Percentiles rank a stretch among this genome's conserved stretches.
Evolutionary conservation across 2,888 invertebrate genomes (phyloP).

Genomic region (Hydroisotoma schaefferi): DNA sequence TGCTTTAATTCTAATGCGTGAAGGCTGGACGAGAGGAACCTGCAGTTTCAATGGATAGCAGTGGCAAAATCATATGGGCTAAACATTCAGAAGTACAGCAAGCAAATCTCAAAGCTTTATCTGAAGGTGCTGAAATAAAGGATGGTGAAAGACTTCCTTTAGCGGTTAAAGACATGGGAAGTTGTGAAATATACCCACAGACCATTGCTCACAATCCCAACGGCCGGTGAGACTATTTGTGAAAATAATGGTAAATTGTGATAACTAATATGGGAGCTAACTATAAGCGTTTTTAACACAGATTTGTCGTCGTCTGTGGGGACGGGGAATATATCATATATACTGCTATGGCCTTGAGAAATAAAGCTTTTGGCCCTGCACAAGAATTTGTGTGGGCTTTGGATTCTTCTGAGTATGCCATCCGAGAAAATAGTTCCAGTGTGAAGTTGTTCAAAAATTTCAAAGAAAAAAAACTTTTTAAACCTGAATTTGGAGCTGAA

Average conservation of each 20-base stretch:
- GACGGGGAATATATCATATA: constrained; percentile 99
- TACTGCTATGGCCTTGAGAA: constrained; percentile 97
- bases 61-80: constrained; percentile 99
- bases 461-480: constrained; percentile 92
- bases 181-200: constrained; percentile 98
- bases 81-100: constrained; percentile 98
- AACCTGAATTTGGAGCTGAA: constrained; percentile 95
- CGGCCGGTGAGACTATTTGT: constrained; percentile 62
- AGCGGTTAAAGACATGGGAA: constrained; percentile 97
- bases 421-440: constrained; percentile 80
- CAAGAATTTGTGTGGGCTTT: constrained; percentile 99
- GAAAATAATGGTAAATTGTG: neutral
- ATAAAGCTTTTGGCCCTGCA: constrained; percentile 97
- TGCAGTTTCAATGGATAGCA: constrained; percentile 97
- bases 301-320: constrained; percentile 91
- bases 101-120: constrained; percentile 81
- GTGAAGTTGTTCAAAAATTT: constrained; percentile 97
- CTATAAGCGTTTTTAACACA: constrained; percentile 43
- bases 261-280: neutral
- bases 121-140: constrained; percentile 66
- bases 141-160: constrained; percentile 92
- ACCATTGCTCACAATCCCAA: constrained; percentile 98
- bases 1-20: too few species aligned
- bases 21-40: constrained; percentile 94
- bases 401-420: constrained; percentile 82